Evolutionary conservation across 2,797 vertebrate genomes (phyloP).

Genomic region (Rhynchonycteris naso): DNA sequence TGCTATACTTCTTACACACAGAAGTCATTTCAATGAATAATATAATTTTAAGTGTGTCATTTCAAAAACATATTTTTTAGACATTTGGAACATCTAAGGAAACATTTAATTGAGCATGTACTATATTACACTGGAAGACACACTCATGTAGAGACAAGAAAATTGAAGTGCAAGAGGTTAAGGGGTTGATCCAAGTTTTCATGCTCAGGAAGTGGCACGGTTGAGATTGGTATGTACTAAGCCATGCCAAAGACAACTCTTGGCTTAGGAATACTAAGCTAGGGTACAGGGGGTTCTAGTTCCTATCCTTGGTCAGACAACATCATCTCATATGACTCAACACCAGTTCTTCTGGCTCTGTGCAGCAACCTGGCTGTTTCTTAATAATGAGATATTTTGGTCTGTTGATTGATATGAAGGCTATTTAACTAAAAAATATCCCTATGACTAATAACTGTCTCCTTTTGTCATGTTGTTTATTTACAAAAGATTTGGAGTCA

Average conservation of each 20-base stretch:
- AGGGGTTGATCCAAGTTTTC: not conserved
- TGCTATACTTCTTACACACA: not conserved
- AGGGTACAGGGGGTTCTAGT: not conserved
- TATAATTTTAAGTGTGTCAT: not conserved
- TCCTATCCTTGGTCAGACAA: not conserved
- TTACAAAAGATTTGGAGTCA: slow-evolving; percentile 45
- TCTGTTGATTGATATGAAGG: slow-evolving; percentile 11
- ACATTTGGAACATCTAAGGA: not conserved
- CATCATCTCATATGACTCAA: not conserved
- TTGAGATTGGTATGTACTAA: not conserved
- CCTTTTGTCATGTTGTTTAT: slow-evolving; percentile 16
- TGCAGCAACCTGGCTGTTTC: not conserved
- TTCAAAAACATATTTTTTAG: not conserved
- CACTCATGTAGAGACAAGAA: not conserved
- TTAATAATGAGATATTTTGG: slow-evolving; percentile 48
- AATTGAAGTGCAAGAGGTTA: not conserved
- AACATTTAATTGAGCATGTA: not conserved
- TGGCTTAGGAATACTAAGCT: not conserved
- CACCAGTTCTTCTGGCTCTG: slow-evolving; percentile 1
- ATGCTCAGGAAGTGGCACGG: not conserved
- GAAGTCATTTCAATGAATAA: not conserved
- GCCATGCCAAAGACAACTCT: not conserved
- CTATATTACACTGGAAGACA: not conserved
- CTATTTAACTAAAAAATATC: slow-evolving; percentile 27
- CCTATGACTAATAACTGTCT: slow-evolving; percentile 23